Percentiles rank a stretch among this genome's conserved stretches.
phyloP scores from a whole-genome alignment of 1,140 invertebrate genomes.

The Hypothenemus hampei region DNA sequence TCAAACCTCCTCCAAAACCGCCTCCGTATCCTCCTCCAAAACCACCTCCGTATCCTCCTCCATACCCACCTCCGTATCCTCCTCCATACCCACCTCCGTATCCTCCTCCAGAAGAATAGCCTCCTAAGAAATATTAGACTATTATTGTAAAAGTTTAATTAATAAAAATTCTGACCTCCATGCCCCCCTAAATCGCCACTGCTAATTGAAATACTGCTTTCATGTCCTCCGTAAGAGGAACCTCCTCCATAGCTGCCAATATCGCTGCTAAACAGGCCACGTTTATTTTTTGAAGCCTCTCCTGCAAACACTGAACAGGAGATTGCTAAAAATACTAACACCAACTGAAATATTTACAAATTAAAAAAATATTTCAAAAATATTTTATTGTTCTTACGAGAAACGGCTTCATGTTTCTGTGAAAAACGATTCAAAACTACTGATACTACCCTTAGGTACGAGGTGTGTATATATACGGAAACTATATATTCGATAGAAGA shows the following conservation, averaged over 20 bases:
- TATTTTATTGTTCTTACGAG: slow-evolving; percentile 29
- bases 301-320: slow-evolving; percentile 29
- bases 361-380: slow-evolving; percentile 7
- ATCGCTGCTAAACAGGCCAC: slow-evolving; percentile 37
- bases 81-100: slow-evolving; percentile 38
- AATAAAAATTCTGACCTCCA: slow-evolving; percentile 33
- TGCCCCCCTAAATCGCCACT: slow-evolving; percentile 23
- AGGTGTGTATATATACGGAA: slow-evolving; percentile 36
- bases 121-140: too few species aligned
- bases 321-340: slow-evolving; percentile 36
- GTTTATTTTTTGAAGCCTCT: slow-evolving; percentile 34
- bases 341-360: slow-evolving; percentile 31
- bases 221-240: slow-evolving; percentile 30
- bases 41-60: slow-evolving; percentile 24
- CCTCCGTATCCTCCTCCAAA: slow-evolving; percentile 27
- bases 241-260: slow-evolving; percentile 30
- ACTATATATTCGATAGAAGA: slow-evolving; percentile 22
- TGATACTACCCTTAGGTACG: slow-evolving; percentile 35
- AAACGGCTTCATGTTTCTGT: slow-evolving; percentile 37
- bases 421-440: slow-evolving; percentile 29
- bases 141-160: too few species aligned
- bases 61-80: slow-evolving; percentile 39
- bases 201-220: slow-evolving; percentile 31
- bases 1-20: slow-evolving; percentile 28
- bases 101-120: slow-evolving; percentile 30